Evolutionary conservation across 2,888 invertebrate genomes (phyloP), one percentile per base, ranked within the genome.

Genomic region (Ennomos erosarius): DNA sequence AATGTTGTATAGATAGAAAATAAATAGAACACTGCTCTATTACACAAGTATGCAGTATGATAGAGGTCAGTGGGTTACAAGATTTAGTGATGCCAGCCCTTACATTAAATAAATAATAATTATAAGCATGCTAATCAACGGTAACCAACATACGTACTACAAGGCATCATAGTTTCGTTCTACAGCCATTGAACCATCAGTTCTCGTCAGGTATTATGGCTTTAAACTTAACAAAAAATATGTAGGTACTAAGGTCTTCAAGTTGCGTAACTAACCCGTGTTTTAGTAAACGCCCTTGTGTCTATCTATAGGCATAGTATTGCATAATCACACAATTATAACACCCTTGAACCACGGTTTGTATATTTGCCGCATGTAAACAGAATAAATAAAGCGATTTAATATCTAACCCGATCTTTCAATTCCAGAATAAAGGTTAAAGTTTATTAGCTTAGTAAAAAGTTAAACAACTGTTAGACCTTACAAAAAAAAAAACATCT

Each of bases 181-280:
- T 36, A 50, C 35, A 26, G 34, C 11, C 36, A 13, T 57, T 59
- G 48, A 57, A 57, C 55, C 45, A 48, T 44, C 39, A 56, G 51
- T 52, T 56, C 59, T 64, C 38, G 61, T 59, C 56, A 16, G 38
- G 35, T 54, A 26, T 45, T 16, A 50, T 49, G 35, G 50, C 34
- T 40, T 9, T n/a, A n/a, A n/a, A n/a, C n/a, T n/a, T n/a, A 26
- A 37, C 37, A 26, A 39, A 34, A 33, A 6, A 11, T 45, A 33
- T 8, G 43, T 33, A 16, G 26, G 26, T 26, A 26, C 26, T 13
- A 46, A 26, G 26, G 26, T 26, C 26, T 26, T 26, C 35, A 38
- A 26, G 34, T 48, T 53, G 39, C 48, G 39, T 44, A 44, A 58
- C 47, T 12, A 58, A 58, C 43, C 53, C 12, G 44, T 39, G 38